A percentile compares a stretch with the other conserved stretches of the same genome.
Conservation (phyloP, 2,113 vertebrate genomes). For the Nymphicus hollandicus region DNA sequence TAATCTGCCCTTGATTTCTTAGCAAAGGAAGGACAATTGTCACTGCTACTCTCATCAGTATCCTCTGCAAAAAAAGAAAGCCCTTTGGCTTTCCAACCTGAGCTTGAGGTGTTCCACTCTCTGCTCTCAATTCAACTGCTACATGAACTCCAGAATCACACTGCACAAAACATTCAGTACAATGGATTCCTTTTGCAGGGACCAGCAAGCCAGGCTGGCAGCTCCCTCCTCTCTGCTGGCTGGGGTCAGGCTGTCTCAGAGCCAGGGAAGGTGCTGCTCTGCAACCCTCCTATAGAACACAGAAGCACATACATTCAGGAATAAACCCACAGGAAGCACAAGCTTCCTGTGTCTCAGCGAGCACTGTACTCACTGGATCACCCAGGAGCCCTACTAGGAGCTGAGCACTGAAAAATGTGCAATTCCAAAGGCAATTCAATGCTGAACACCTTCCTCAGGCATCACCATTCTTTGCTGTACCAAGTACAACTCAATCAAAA, state of each 20-base stretch:
- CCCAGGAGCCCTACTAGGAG: not conserved
- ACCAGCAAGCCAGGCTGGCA: not conserved
- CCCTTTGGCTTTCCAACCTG: not conserved
- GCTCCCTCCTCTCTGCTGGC: not conserved
- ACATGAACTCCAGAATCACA: not conserved
- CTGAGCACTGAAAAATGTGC: fast-evolving
- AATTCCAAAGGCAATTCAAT: not conserved
- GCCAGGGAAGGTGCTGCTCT: not conserved
- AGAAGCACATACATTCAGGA: fast-evolving
- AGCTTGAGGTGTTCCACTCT: not conserved
- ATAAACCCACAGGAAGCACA: not conserved
- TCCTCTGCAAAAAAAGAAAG: not conserved
- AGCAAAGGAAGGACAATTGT: not conserved
- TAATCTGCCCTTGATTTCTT: not conserved
- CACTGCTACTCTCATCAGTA: not conserved
- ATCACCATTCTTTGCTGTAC: fast-evolving
- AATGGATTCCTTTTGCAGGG: not conserved
- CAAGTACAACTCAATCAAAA: not conserved
- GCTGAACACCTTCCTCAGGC: not conserved
- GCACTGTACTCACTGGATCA: not conserved
- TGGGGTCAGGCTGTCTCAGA: too few species aligned
- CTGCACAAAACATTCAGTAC: not conserved
- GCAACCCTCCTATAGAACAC: not conserved
- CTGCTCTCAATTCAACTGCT: not conserved
- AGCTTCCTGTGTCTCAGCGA: not conserved